Evolutionary conservation across 2,888 invertebrate genomes (phyloP).

Genomic region (Drosophila sordidula): DNA sequence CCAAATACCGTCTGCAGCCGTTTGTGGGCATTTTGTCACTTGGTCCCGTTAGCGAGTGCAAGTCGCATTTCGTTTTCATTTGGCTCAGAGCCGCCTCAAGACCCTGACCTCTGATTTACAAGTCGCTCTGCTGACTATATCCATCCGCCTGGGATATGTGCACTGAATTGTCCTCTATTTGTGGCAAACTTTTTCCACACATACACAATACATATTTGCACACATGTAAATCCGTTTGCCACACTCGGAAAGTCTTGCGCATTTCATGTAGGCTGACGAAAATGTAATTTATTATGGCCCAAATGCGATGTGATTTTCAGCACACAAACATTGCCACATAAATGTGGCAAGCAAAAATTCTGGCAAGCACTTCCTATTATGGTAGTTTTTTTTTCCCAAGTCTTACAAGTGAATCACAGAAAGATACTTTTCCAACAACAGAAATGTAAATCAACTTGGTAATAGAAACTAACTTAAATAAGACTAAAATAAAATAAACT

Average conservation of each 20-base stretch:
- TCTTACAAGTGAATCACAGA: neutral
- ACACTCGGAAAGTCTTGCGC: conserved; percentile 56
- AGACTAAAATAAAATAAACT: no score
- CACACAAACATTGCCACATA: conserved; percentile 20
- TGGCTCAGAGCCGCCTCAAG: conserved; percentile 44
- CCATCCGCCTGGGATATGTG: conserved; percentile 26
- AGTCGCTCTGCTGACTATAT: conserved; percentile 29
- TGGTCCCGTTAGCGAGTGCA: neutral
- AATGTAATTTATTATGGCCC: conserved; percentile 67
- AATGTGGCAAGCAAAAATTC: conserved; percentile 4
- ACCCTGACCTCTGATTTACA: conserved; percentile 67
- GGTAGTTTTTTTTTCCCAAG: neutral
- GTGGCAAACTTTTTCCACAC: conserved; percentile 18
- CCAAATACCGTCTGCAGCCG: conserved; percentile 28
- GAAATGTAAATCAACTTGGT: conserved; percentile 1
- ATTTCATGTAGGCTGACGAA: conserved; percentile 65
- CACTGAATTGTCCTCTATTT: conserved; percentile 42
- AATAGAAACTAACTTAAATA: no score
- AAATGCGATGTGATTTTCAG: conserved; percentile 60
- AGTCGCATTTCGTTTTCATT: conserved; percentile 55
- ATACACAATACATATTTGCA: conserved; percentile 8
- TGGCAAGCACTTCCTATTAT: neutral
- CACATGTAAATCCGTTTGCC: conserved; percentile 14
- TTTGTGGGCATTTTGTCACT: conserved; percentile 18
- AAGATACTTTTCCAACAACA: neutral